These are phyloP conservation scores for Sylvietta virens DNA, from an alignment of 2,113 vertebrate genomes.

Conservation along the genomic window DNA sequence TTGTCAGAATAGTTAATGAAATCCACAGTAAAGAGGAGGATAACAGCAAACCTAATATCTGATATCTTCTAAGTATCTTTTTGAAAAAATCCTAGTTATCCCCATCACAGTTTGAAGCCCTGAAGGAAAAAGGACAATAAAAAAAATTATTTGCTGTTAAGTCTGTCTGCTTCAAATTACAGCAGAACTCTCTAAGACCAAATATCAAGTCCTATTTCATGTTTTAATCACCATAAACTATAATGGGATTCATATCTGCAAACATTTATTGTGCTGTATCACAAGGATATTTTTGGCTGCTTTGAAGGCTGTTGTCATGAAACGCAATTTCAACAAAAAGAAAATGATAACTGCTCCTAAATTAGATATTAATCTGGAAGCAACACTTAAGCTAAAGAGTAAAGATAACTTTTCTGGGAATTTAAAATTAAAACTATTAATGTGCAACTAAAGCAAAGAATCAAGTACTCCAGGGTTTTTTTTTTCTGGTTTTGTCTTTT, in stretches of 20 bases:
- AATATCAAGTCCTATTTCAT: not conserved
- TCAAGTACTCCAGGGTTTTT: not conserved
- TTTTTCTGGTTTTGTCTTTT: not conserved
- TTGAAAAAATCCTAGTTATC: not conserved
- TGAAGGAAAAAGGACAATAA: not conserved
- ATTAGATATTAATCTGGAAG: constrained; percentile 14
- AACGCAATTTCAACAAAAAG: not conserved
- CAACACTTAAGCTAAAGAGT: not conserved
- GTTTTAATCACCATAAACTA: constrained; percentile 24
- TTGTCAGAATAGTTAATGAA: not conserved
- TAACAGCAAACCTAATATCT: not conserved
- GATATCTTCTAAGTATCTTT: not conserved
- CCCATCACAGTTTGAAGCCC: not conserved
- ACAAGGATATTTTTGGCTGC: not conserved
- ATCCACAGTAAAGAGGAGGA: not conserved
- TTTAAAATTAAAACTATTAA: not conserved
- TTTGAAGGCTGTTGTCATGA: constrained; percentile 17
- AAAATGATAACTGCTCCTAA: constrained; percentile 11
- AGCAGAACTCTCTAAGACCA: not conserved
- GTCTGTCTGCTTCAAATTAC: not conserved
- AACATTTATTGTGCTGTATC: constrained; percentile 5
- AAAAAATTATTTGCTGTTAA: not conserved
- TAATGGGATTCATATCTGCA: not conserved
- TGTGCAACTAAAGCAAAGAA: not conserved
- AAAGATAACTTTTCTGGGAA: not conserved